A percentile compares a stretch with the other conserved stretches of the same genome.
phyloP scores from a whole-genome alignment of 1,140 invertebrate species.

The Hesperophylax magnus region DNA sequence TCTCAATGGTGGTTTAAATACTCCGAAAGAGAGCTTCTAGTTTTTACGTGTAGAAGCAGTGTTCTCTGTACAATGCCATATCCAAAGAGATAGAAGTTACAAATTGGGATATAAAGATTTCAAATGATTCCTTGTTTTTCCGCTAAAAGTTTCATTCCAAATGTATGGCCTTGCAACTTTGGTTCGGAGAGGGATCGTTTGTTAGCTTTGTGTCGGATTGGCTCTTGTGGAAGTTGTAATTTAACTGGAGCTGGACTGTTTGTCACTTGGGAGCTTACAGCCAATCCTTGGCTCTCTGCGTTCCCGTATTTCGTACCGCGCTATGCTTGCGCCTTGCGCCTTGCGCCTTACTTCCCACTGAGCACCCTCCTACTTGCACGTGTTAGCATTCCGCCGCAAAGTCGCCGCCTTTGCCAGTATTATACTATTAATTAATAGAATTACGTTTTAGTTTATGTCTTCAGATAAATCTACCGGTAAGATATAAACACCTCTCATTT shows the following conservation, averaged over 20 bases:
- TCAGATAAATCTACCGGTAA: no score
- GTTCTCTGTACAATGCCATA: neutral
- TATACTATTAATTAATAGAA: no score
- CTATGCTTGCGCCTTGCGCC: no score
- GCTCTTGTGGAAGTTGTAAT: slow-evolving; percentile 48
- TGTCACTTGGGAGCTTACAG: slow-evolving; percentile 46
- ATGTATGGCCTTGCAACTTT: slow-evolving; percentile 41
- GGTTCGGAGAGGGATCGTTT: slow-evolving; percentile 45
- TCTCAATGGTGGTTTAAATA: no score
- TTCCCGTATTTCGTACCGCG: slow-evolving; percentile 28
- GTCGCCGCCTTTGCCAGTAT: no score
- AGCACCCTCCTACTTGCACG: neutral
- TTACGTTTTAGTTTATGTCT: no score
- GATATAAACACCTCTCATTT: no score
- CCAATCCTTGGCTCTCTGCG: slow-evolving; percentile 30
- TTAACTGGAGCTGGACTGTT: slow-evolving; percentile 46
- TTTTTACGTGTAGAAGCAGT: no score
- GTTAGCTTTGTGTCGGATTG: slow-evolving; percentile 50
- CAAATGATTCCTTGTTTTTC: slow-evolving; percentile 36
- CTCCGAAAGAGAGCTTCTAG: no score
- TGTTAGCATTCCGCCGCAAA: neutral
- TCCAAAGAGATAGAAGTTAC: neutral
- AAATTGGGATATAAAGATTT: slow-evolving; percentile 41
- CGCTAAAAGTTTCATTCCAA: slow-evolving; percentile 31
- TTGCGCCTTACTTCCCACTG: no score